A percentile compares a stretch with the other conserved stretches of the same genome.
phyloP scores from a whole-genome alignment of 2,888 invertebrate genomes.

The Yponomeuta malinellus region DNA sequence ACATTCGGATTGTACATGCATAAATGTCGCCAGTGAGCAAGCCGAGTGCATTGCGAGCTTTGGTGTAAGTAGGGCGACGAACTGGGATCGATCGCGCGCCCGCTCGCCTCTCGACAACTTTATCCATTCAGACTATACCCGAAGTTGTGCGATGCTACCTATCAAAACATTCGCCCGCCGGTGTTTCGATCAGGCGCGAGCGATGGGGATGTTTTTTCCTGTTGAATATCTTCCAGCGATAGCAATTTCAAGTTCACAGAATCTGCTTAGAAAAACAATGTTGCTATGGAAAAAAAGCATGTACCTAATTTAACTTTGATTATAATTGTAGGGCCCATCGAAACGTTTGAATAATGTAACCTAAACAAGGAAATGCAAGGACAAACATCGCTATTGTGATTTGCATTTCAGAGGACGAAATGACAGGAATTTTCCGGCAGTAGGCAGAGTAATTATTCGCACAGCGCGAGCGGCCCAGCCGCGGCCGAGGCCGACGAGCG shows the following conservation, averaged over 20 bases:
- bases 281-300: background rate
- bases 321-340: background rate
- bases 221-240: background rate
- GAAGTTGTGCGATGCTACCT: conserved; percentile 46
- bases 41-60: conserved; percentile 60
- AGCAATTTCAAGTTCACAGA: background rate
- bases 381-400: conserved; percentile 25
- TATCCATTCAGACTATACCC: conserved; percentile 68
- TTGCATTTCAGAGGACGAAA: conserved; percentile 36
- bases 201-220: conserved; percentile 4
- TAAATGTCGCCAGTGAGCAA: conserved; percentile 34
- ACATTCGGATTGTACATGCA: conserved; percentile 22
- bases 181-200: conserved; percentile 10
- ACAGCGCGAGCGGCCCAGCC: conserved; percentile 34
- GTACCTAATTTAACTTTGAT: background rate
- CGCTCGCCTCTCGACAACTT: conserved; percentile 64
- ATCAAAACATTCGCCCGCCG: conserved; percentile 49
- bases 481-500: conserved; percentile 25
- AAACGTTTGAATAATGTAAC: background rate
- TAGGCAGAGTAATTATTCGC: conserved; percentile 45
- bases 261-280: background rate
- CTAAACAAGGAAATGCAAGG: background rate
- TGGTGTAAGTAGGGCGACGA: conserved; percentile 71
- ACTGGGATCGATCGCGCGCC: conserved; percentile 67
- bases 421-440: conserved; percentile 35